These are phyloP conservation scores for Monochamus alternatus DNA, from an alignment of 2,888 invertebrate genomes.

Conservation along the genomic window DNA sequence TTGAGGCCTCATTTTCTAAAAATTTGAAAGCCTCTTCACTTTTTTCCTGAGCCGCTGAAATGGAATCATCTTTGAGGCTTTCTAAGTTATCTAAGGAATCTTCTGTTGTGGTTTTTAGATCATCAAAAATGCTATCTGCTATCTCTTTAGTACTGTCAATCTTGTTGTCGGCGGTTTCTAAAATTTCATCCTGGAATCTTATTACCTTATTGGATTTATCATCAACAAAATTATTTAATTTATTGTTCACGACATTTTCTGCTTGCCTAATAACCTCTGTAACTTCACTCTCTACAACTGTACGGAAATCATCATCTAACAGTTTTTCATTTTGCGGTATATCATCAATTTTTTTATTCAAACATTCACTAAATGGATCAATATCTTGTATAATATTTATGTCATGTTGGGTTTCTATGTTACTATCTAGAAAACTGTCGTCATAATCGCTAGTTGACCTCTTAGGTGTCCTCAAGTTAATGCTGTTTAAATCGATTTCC, in stretches of 20 bases:
- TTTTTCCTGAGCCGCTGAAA: constrained; percentile 64
- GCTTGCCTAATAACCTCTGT: constrained; percentile 65
- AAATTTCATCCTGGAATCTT: constrained; percentile 65
- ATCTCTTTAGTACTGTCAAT: constrained; percentile 64
- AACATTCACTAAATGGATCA: constrained; percentile 11
- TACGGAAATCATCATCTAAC: constrained; percentile 22
- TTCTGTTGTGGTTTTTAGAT: constrained; percentile 67
- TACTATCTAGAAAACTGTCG: constrained; percentile 43
- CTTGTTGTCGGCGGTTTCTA: constrained; percentile 63
- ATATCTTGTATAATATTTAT: constrained; percentile 22
- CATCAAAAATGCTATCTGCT: constrained; percentile 63
- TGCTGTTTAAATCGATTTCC: constrained; percentile 64
- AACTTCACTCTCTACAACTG: constrained; percentile 61
- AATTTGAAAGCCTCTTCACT: constrained; percentile 69
- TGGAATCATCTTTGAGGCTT: constrained; percentile 66
- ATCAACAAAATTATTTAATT: constrained; percentile 43
- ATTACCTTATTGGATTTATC: constrained; percentile 44
- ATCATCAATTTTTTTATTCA: constrained; percentile 37
- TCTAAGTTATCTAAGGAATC: constrained; percentile 68
- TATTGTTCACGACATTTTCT: constrained; percentile 66
- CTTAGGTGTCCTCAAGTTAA: constrained; percentile 59
- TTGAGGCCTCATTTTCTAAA: constrained; percentile 67
- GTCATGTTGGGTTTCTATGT: neutral
- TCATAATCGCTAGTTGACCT: constrained; percentile 51
- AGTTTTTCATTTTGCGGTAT: neutral